Evolutionary conservation across 2,888 invertebrate species (phyloP).

Genomic region (Laspeyria flexula): DNA sequence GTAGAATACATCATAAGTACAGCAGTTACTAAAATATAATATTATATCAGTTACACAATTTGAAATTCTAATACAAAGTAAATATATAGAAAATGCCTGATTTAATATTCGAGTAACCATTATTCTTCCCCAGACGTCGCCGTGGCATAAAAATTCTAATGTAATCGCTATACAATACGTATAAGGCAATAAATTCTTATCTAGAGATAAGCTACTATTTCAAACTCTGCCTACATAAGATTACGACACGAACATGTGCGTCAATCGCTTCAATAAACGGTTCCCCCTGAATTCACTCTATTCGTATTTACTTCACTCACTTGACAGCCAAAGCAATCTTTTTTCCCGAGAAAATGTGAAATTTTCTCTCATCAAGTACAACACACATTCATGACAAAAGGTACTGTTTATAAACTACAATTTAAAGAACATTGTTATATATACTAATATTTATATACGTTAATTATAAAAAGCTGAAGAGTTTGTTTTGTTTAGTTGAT

Average conservation of each 20-base stretch:
- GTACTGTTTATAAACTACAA: too few species aligned
- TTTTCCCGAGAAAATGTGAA: too few species aligned
- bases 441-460: too few species aligned
- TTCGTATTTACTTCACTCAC: conserved; percentile 1
- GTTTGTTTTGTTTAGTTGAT: too few species aligned
- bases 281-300: conserved; percentile 7
- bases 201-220: conserved; percentile 60
- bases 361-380: too few species aligned
- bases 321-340: too few species aligned
- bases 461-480: too few species aligned
- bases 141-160: conserved; percentile 47
- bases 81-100: conserved; percentile 36
- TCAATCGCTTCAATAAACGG: conserved; percentile 13
- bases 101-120: conserved; percentile 44
- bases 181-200: conserved; percentile 61
- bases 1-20: conserved; percentile 10
- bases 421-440: too few species aligned
- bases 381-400: too few species aligned
- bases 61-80: conserved; percentile 39
- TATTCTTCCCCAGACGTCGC: conserved; percentile 39
- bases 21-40: conserved; percentile 17
- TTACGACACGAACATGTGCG: conserved; percentile 32
- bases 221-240: conserved; percentile 34
- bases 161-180: conserved; percentile 50
- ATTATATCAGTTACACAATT: conserved; percentile 23